Conservation (phyloP, 2,113 vertebrate species). For the Sterna hirundo region DNA sequence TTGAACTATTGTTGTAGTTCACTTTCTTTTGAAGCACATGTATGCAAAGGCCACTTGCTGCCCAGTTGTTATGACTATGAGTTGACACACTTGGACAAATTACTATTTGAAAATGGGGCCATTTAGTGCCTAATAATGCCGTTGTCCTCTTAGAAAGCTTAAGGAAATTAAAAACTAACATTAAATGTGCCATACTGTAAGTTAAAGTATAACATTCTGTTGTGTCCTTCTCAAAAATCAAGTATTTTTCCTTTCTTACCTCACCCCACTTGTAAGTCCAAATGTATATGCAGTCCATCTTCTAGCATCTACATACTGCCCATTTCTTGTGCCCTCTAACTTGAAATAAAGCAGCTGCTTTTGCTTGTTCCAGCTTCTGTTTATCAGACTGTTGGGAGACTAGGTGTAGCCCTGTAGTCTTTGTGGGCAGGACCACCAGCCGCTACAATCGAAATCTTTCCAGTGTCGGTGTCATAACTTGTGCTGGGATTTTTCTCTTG, state of each 20-base stretch:
- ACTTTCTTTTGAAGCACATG: not conserved
- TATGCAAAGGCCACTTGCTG: not conserved
- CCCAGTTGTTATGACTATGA: not conserved
- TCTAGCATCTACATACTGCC: not conserved
- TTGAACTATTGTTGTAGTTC: not conserved
- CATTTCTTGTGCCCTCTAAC: not conserved
- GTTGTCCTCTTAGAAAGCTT: not conserved
- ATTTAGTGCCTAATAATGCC: not conserved
- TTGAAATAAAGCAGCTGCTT: not conserved
- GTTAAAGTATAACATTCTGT: not conserved
- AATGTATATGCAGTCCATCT: not conserved
- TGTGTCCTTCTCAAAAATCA: not conserved
- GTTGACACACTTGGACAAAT: not conserved
- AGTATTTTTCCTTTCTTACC: not conserved
- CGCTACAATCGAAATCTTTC: not conserved
- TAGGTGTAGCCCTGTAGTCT: not conserved
- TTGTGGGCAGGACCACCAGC: not conserved
- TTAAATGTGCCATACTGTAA: not conserved
- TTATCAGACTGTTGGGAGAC: not conserved
- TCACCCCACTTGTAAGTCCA: not conserved
- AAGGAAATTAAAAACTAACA: not conserved
- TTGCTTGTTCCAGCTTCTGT: not conserved
- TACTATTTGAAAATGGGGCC: not conserved
- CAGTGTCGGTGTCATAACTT: not conserved
- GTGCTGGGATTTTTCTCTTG: not conserved